Evolutionary conservation across 2,797 vertebrate genomes (phyloP).

Genomic region (Acridotheres tristis): DNA sequence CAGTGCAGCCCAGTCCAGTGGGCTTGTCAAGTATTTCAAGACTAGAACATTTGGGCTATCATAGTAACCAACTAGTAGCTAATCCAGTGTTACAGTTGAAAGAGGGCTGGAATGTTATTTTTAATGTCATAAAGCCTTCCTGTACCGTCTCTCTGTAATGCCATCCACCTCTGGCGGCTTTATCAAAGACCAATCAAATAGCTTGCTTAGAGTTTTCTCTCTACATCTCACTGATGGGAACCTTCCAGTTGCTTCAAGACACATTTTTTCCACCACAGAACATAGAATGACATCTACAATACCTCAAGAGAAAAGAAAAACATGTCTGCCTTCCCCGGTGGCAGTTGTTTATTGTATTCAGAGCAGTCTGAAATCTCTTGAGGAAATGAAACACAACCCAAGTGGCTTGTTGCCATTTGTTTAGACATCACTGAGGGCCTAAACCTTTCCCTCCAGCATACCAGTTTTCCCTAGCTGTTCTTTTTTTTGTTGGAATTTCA

Average conservation of each 20-base stretch:
- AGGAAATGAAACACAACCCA: not conserved
- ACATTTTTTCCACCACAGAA: not conserved
- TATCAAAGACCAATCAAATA: not conserved
- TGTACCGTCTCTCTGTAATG: not conserved
- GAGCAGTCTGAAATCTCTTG: not conserved
- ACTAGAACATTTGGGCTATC: not conserved
- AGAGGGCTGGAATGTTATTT: not conserved
- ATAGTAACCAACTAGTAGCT: not conserved
- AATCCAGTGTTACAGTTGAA: not conserved
- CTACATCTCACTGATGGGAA: not conserved
- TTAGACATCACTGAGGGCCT: not conserved
- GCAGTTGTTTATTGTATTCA: not conserved
- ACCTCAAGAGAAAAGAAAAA: not conserved
- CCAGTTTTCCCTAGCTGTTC: not conserved
- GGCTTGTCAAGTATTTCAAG: not conserved
- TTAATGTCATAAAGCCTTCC: not conserved
- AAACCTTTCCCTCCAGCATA: not conserved
- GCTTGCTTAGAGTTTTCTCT: not conserved
- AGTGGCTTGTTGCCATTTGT: not conserved
- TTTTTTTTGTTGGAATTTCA: not conserved
- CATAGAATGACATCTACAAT: not conserved
- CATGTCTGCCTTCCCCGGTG: not conserved
- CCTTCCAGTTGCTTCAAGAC: not conserved
- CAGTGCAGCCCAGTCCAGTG: not conserved
- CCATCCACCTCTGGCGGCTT: not conserved